Conservation (phyloP, 2,888 invertebrate genomes). For the Prosopocoilus inquinatus region DNA sequence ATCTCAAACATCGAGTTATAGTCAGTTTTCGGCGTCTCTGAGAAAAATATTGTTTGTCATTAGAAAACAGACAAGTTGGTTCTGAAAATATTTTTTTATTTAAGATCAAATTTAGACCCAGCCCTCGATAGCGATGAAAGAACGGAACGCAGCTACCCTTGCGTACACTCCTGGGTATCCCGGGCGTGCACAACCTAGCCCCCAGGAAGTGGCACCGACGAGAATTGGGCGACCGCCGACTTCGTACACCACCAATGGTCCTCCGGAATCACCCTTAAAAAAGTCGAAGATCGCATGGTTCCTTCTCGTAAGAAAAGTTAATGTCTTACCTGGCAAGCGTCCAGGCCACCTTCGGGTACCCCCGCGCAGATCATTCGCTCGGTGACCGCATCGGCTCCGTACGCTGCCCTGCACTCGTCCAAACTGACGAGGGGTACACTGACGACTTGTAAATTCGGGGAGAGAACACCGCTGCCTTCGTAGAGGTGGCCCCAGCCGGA, state of each 20-base stretch:
- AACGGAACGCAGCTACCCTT: conserved; percentile 24
- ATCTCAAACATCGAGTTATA: too few relatives aligned
- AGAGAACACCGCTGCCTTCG: not conserved
- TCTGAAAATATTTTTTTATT: not conserved
- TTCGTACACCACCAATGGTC: conserved; percentile 10
- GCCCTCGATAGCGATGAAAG: conserved; percentile 12
- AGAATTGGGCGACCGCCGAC: conserved; percentile 13
- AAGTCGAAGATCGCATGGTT: not conserved
- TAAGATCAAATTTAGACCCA: not conserved
- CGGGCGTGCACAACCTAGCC: conserved; percentile 27
- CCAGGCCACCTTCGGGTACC: conserved; percentile 2
- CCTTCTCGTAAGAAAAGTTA: not conserved
- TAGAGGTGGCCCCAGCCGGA: conserved; percentile 7
- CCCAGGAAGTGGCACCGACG: conserved; percentile 29
- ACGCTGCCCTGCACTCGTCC: conserved; percentile 10
- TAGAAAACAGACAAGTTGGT: not conserved
- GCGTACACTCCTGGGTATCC: conserved; percentile 34
- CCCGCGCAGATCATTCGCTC: conserved; percentile 20
- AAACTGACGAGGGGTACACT: not conserved
- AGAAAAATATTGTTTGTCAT: not conserved
- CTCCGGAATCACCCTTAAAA: conserved; percentile 21
- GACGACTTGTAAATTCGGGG: not conserved
- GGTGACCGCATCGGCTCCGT: conserved; percentile 10
- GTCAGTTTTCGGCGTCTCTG: not conserved
- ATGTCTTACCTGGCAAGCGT: conserved; percentile 18